A percentile compares a stretch with the other conserved stretches of the same genome.
Conservation (phyloP, 2,888 invertebrate species). For the Hirtodrosophila cameraria region DNA sequence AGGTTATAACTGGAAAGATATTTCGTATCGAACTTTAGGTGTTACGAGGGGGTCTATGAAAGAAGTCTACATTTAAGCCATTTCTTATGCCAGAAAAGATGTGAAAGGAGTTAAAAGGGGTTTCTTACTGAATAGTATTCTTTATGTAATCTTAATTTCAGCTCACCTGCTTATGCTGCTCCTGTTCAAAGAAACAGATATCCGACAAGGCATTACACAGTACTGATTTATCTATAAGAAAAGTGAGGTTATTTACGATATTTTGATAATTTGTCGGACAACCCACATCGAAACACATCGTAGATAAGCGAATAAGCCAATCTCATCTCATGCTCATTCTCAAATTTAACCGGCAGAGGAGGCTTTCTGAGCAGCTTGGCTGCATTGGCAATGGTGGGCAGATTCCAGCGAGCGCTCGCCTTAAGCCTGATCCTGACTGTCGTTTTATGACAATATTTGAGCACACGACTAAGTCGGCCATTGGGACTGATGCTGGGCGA, state of each 20-base stretch:
- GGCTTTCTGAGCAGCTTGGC: conserved; percentile 80
- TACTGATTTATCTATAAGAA: conserved; percentile 84
- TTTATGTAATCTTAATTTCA: neutral
- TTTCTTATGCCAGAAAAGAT: too few species aligned
- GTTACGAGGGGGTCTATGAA: too few species aligned
- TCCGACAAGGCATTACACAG: conserved; percentile 85
- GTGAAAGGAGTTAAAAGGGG: too few species aligned
- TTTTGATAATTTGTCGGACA: neutral
- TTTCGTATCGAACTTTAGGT: too few species aligned
- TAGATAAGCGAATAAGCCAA: conserved; percentile 86
- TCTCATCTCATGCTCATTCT: conserved; percentile 86
- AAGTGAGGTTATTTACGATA: neutral
- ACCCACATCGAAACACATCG: conserved; percentile 86
- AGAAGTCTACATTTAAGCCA: too few species aligned
- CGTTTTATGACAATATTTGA: conserved; percentile 69
- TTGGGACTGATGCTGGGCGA: conserved; percentile 74
- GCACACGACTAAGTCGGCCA: conserved; percentile 54
- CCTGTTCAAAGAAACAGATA: conserved; percentile 83
- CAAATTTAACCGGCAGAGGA: conserved; percentile 71
- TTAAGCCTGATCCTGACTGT: conserved; percentile 69
- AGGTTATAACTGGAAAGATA: too few species aligned
- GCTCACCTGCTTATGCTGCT: conserved; percentile 77
- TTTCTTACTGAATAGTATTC: too few species aligned
- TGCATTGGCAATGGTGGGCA: conserved; percentile 80
- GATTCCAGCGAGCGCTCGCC: conserved; percentile 72